phyloP scores from a whole-genome alignment of 2,797 vertebrate species.

The Pygocentrus nattereri region DNA sequence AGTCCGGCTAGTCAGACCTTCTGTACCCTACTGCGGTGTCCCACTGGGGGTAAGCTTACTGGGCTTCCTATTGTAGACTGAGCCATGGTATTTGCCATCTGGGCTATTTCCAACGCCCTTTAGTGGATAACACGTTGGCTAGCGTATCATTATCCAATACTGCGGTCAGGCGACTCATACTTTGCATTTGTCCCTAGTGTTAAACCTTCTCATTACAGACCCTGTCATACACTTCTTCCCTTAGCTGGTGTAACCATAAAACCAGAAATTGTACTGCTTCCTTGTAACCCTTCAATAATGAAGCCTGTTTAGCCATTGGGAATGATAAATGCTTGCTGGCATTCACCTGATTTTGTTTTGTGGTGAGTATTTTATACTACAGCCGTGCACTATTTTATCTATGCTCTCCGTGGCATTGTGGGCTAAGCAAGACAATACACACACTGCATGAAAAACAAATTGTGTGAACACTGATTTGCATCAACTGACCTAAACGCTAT shows the following conservation, averaged over 20 bases:
- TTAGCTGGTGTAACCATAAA: constrained; percentile 82
- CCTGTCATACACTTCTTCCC: constrained; percentile 78
- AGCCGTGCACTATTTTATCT: constrained; percentile 67
- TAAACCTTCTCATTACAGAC: constrained; percentile 82
- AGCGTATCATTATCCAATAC: constrained; percentile 81
- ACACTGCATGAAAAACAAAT: not conserved
- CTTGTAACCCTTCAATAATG: constrained; percentile 81
- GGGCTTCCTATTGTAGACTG: constrained; percentile 60
- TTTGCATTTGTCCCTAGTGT: constrained; percentile 83
- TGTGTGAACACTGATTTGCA: not conserved
- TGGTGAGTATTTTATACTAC: constrained; percentile 75
- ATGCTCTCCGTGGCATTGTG: constrained; percentile 64
- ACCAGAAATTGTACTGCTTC: constrained; percentile 83
- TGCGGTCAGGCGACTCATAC: constrained; percentile 79
- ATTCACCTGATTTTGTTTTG: constrained; percentile 75
- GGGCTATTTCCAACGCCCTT: constrained; percentile 70
- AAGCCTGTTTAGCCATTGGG: constrained; percentile 71
- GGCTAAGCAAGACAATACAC: constrained; percentile 51
- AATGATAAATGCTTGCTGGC: constrained; percentile 78
- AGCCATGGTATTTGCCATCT: constrained; percentile 66
- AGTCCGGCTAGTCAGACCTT: constrained; percentile 40
- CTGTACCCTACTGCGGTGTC: constrained; percentile 33
- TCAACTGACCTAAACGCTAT: not conserved
- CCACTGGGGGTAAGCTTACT: constrained; percentile 50
- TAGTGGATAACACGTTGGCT: constrained; percentile 70